A percentile compares a stretch with the other conserved stretches of the same genome.
Conservation (phyloP, 2,113 vertebrate genomes). For the Paratilapia polleni region DNA sequence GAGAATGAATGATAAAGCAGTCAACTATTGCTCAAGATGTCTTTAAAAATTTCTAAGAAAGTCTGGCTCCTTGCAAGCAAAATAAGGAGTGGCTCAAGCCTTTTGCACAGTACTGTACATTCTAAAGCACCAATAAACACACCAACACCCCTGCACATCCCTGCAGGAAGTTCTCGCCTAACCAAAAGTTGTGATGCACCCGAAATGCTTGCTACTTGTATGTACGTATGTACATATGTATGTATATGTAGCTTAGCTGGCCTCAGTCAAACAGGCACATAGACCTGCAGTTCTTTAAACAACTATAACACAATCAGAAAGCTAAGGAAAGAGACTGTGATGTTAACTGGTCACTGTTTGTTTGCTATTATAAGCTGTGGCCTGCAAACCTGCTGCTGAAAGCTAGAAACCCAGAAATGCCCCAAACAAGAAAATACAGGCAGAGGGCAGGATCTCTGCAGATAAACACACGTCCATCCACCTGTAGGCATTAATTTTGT, state of each 20-base stretch:
- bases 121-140: too few species aligned
- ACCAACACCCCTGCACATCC: too few species aligned
- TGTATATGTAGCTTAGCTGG: background rate
- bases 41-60: too few species aligned
- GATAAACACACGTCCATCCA: background rate
- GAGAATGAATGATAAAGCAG: too few species aligned
- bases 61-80: too few species aligned
- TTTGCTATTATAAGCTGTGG: background rate
- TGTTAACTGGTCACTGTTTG: background rate
- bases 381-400: background rate
- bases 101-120: too few species aligned
- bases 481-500: background rate
- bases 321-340: background rate
- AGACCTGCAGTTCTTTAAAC: background rate
- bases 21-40: too few species aligned
- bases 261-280: background rate
- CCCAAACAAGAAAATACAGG: background rate
- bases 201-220: background rate
- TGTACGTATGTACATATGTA: background rate
- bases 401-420: background rate
- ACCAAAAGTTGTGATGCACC: too few species aligned
- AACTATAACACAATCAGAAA: background rate
- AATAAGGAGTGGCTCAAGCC: too few species aligned
- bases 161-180: too few species aligned
- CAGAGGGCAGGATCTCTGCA: background rate